phyloP scores from a whole-genome alignment of 1,140 invertebrate species.

The Penaeus vannamei region DNA sequence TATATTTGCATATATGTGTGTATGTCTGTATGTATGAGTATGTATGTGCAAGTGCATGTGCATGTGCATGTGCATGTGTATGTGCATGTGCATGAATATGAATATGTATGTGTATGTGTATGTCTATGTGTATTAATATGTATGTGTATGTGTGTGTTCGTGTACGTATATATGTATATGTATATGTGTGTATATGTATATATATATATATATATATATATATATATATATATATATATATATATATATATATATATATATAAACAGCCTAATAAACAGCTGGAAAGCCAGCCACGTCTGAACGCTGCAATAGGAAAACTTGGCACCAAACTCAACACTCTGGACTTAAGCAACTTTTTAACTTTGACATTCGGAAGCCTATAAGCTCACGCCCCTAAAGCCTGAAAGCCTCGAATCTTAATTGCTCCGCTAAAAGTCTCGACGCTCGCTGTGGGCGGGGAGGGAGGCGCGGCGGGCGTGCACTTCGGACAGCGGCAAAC shows the following conservation, averaged over 20 bases:
- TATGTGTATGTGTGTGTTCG: neutral
- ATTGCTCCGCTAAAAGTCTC: no score
- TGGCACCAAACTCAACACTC: no score
- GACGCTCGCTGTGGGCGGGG: no score
- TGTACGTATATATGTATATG: neutral
- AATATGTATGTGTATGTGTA: neutral
- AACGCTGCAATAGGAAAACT: no score
- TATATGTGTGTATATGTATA: conserved; percentile 16
- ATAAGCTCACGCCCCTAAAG: no score
- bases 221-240: neutral
- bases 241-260: neutral
- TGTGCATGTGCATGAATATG: neutral
- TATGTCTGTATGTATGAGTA: neutral
- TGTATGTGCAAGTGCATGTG: neutral
- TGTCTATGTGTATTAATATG: neutral
- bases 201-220: conserved; percentile 34
- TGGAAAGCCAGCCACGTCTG: no score
- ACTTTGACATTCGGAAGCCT: no score
- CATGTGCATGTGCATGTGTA: neutral
- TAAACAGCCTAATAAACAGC: neutral
- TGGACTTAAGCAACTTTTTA: no score
- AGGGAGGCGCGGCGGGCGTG: no score
- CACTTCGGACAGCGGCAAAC: no score
- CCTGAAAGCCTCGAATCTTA: no score
- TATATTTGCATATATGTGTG: neutral